These are phyloP conservation scores for Synanthedon tipuliformis DNA, from an alignment of 2,888 invertebrate species.

Conservation along the genomic window DNA sequence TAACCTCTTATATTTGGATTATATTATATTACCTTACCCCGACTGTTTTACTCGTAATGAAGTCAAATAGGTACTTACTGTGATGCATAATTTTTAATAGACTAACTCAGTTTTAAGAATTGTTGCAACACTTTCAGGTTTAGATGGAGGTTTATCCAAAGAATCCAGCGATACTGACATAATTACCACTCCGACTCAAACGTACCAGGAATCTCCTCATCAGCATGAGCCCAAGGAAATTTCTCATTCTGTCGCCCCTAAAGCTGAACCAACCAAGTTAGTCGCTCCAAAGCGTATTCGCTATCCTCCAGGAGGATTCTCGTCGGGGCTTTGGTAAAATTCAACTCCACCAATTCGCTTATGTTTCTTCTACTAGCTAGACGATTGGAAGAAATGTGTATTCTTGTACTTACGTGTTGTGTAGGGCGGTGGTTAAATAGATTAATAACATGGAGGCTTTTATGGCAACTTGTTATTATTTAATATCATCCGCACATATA, in stretches of 20 bases:
- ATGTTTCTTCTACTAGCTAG: constrained; percentile 8
- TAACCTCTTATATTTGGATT: too few species aligned
- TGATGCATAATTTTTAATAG: too few species aligned
- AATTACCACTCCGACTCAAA: constrained; percentile 29
- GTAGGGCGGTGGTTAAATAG: constrained; percentile 17
- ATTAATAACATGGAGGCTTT: too few species aligned
- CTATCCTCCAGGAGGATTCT: constrained; percentile 76
- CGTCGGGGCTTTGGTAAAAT: constrained; percentile 74
- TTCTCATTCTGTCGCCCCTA: constrained; percentile 12
- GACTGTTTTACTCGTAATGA: too few species aligned
- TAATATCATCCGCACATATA: too few species aligned
- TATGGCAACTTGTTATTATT: too few species aligned
- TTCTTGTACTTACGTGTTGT: constrained; percentile 18
- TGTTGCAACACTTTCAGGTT: constrained; percentile 23
- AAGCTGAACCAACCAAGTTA: constrained; percentile 15
- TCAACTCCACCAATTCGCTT: constrained; percentile 10
- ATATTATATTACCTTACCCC: too few species aligned
- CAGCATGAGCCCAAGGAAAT: constrained; percentile 6
- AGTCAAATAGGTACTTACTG: too few species aligned
- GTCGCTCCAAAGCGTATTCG: constrained; percentile 61
- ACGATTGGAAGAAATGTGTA: too few species aligned
- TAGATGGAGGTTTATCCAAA: constrained; percentile 29
- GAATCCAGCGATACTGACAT: constrained; percentile 23
- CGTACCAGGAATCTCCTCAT: constrained; percentile 20
- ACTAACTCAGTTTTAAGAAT: background rate